A percentile compares a stretch with the other conserved stretches of the same genome.
Conservation (phyloP, 2,888 invertebrate genomes). For the Philereme vetulata region DNA sequence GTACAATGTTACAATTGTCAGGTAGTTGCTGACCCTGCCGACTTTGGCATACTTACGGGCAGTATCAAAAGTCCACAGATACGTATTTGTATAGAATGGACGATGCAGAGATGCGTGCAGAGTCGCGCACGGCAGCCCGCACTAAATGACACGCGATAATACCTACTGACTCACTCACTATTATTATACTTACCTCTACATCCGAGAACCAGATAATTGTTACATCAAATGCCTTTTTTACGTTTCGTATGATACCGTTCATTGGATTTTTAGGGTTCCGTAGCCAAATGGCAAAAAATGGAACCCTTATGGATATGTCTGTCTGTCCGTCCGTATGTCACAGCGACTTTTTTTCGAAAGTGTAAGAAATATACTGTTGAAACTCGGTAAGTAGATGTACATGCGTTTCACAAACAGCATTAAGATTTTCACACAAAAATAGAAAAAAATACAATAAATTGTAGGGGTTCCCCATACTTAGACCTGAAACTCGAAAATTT, state of each 20-base stretch:
- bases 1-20: no score
- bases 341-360: no score
- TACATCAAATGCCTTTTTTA: slow-evolving; percentile 46
- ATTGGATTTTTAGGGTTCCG: slow-evolving; percentile 27
- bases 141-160: slow-evolving; percentile 44
- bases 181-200: slow-evolving; percentile 40
- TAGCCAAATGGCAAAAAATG: no score
- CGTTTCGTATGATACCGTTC: slow-evolving; percentile 34
- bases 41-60: neutral
- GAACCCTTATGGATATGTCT: no score
- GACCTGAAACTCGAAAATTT: no score
- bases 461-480: no score
- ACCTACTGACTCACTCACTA: slow-evolving; percentile 42
- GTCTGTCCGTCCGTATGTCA: no score
- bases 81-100: slow-evolving; percentile 28
- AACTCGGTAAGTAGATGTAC: no score
- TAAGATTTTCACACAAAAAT: no score
- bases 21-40: neutral
- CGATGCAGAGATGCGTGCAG: slow-evolving; percentile 36
- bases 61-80: slow-evolving; percentile 33
- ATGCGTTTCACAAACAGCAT: no score
- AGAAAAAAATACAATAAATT: no score
- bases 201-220: slow-evolving; percentile 46
- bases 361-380: no score
- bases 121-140: slow-evolving; percentile 44